Evolutionary conservation across 2,888 invertebrate species (phyloP), one percentile per base, ranked within the genome.

Genomic region (Pyrgus malvae): DNA sequence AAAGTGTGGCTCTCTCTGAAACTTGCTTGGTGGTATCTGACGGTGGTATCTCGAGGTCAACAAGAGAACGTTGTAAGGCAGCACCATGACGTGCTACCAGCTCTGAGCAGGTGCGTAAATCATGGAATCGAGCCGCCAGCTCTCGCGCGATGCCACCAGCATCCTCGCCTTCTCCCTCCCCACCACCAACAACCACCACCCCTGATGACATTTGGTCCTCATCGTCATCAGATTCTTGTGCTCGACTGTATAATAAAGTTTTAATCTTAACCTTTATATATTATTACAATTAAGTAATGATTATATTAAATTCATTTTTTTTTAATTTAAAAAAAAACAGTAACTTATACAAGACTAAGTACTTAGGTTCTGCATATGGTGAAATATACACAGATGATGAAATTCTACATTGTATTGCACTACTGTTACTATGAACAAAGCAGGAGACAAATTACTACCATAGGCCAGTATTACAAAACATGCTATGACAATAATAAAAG

Each of bases 1-100:
- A 98, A n/a, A 98, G 92, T 9, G 98, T 97, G 3, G 98, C 98
- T 58, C 98, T 91, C 81, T 99, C 99, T 57, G 96, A 96, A 55
- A 98, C 95, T 67, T 97, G 94, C 83, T 98, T 98, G 50, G 96
- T 94, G 73, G 95, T 95, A 59, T 94, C 93, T 8, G 94, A 92
- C 40, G 93, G 93, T 14, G 93, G 93, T 45, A 93, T 92, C 75
- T 97, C 96, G 45, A 97, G 81, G 71, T 97, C 97, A 9, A 93
- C 93, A 1, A 97, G 91, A 0, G 96, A 94, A 48, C 95, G 90
- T 76, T 97, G 97, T 55, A 99, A 90, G 23, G 96, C 95, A 12
- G 94, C 92, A 9, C 97, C 98, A 76, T 97, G 97, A 70, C 98
- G 96, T 14, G 94, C 93, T 62, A 99, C 96, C 25, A 98, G 91